phyloP scores from a whole-genome alignment of 2,888 invertebrate genomes.

The Hyposoter dolosus region DNA sequence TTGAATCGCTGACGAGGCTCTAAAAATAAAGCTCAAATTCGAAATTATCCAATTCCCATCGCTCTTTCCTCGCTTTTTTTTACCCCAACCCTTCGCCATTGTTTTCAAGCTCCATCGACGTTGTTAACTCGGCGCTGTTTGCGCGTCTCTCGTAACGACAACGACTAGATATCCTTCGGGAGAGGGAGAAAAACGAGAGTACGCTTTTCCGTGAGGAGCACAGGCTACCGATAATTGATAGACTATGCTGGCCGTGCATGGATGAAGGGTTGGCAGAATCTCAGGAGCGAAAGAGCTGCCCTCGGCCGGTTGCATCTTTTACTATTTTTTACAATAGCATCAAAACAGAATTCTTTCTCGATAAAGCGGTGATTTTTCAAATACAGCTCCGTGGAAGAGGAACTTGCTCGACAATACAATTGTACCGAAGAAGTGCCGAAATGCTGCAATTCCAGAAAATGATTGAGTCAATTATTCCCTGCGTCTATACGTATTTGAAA shows the following conservation, averaged over 20 bases:
- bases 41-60: conserved; percentile 50
- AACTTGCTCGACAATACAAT: background rate
- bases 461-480: background rate
- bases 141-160: background rate
- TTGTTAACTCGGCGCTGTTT: conserved; percentile 8
- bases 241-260: background rate
- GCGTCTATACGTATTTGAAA: background rate
- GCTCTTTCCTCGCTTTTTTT: background rate
- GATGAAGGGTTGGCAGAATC: conserved; percentile 11
- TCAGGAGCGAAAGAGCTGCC: conserved; percentile 22
- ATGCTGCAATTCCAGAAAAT: background rate
- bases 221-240: conserved; percentile 50
- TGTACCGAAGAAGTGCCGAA: background rate
- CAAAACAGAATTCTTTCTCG: conserved; percentile 8
- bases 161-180: conserved; percentile 1
- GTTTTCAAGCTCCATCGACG: background rate
- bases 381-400: background rate
- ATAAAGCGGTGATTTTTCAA: background rate
- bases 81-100: conserved; percentile 5
- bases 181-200: conserved; percentile 11
- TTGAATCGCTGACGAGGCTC: conserved; percentile 44
- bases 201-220: conserved; percentile 30
- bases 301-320: conserved; percentile 14
- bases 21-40: conserved; percentile 51
- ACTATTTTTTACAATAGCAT: background rate